Conservation (phyloP, 2,113 vertebrate genomes). For the Hippoglossus stenolepis region DNA sequence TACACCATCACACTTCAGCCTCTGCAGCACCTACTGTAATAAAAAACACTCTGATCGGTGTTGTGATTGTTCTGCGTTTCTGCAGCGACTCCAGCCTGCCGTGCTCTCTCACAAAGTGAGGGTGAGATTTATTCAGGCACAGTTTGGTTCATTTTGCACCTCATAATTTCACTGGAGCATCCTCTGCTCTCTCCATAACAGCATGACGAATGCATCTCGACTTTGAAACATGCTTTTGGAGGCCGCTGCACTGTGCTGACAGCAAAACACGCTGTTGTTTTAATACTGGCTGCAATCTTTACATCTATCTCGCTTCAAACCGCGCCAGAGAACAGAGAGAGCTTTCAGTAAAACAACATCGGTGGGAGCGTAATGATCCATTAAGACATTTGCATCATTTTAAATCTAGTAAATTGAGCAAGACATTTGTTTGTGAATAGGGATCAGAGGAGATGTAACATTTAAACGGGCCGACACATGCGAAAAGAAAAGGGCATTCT, state of each 20-base stretch:
- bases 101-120: conserved; percentile 5
- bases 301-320: not conserved
- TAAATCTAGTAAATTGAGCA: conserved; percentile 22
- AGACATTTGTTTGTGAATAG: conserved; percentile 15
- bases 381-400: conserved; percentile 14
- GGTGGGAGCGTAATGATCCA: conserved; percentile 12
- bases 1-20: conserved; percentile 20
- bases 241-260: not conserved
- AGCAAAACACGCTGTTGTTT: conserved; percentile 16
- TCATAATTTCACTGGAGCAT: conserved; percentile 43
- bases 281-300: not conserved
- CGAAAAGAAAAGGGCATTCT: conserved; percentile 30
- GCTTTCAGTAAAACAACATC: conserved; percentile 4
- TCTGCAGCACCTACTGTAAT: conserved; percentile 6
- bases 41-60: conserved; percentile 42
- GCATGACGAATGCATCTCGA: conserved; percentile 11
- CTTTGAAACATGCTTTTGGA: conserved; percentile 13
- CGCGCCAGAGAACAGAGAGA: not conserved
- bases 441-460: conserved; percentile 28
- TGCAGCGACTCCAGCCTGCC: conserved; percentile 22
- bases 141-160: conserved; percentile 44
- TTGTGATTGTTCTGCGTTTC: conserved; percentile 40
- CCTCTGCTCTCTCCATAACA: conserved; percentile 25
- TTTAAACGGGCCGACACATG: conserved; percentile 4
- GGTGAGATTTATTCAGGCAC: conserved; percentile 36